A percentile compares a stretch with the other conserved stretches of the same genome.
Conservation (phyloP, 2,113 vertebrate genomes). For the Passerina amoena region DNA sequence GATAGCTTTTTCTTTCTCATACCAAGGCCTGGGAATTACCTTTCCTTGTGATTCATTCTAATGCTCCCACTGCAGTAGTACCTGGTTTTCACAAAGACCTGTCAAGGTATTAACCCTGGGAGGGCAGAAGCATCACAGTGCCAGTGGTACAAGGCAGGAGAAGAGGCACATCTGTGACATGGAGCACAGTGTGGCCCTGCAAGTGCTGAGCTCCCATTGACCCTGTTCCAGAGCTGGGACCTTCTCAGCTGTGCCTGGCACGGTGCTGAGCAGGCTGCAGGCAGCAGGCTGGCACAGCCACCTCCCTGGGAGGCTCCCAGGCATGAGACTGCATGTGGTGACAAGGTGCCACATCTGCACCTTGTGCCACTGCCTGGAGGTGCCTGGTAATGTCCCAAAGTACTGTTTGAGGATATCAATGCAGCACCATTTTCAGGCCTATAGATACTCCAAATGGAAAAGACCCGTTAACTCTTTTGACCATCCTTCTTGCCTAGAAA, state of each 20-base stretch:
- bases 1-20: background rate
- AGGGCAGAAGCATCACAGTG: background rate
- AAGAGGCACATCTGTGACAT: fast-evolving
- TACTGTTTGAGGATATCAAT: background rate
- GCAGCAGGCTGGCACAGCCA: background rate
- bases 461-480: background rate
- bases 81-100: background rate
- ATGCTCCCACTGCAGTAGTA: background rate
- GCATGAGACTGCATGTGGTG: fast-evolving
- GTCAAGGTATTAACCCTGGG: background rate
- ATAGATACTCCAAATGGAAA: background rate
- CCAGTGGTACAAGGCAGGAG: background rate
- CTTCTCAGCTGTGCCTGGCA: background rate
- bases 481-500: background rate
- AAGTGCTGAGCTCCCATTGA: background rate
- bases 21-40: background rate
- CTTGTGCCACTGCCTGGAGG: background rate
- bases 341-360: fast-evolving
- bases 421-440: background rate
- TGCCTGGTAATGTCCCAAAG: background rate
- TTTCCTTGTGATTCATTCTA: background rate
- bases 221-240: background rate
- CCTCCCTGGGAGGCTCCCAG: background rate
- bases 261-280: background rate
- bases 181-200: background rate